Conservation (phyloP, 2,797 vertebrate genomes). For the Varecia variegata region DNA sequence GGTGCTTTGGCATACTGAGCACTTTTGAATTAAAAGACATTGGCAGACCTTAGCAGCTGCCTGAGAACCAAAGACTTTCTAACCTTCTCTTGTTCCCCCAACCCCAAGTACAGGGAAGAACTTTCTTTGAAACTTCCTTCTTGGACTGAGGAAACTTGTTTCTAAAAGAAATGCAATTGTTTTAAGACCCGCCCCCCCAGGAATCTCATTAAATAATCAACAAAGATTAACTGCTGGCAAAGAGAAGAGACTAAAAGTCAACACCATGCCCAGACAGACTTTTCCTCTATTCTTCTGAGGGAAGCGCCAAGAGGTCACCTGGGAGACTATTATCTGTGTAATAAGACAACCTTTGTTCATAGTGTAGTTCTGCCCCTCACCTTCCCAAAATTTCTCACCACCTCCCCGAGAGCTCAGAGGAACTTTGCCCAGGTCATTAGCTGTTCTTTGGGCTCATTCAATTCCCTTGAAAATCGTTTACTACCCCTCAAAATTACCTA, state of each 20-base stretch:
- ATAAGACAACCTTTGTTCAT: not conserved
- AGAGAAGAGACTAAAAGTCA: not conserved
- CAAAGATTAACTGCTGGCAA: not conserved
- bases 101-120: not conserved
- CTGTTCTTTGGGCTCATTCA: not conserved
- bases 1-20: not conserved
- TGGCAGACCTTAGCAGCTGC: not conserved
- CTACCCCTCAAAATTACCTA: not conserved
- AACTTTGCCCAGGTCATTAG: not conserved
- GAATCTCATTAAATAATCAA: not conserved
- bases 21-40: not conserved
- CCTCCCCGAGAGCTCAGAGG: not conserved
- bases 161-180: not conserved
- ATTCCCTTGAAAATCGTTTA: not conserved
- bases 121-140: not conserved
- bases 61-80: not conserved
- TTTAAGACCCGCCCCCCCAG: not conserved
- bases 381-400: not conserved
- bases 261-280: not conserved
- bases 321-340: not conserved
- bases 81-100: not conserved
- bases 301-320: not conserved
- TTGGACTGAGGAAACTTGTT: not conserved
- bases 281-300: not conserved
- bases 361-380: not conserved